Base-by-base conservation (phyloP, 2,113 vertebrate genomes). In the Microcebus lehilahytsara region DNA sequence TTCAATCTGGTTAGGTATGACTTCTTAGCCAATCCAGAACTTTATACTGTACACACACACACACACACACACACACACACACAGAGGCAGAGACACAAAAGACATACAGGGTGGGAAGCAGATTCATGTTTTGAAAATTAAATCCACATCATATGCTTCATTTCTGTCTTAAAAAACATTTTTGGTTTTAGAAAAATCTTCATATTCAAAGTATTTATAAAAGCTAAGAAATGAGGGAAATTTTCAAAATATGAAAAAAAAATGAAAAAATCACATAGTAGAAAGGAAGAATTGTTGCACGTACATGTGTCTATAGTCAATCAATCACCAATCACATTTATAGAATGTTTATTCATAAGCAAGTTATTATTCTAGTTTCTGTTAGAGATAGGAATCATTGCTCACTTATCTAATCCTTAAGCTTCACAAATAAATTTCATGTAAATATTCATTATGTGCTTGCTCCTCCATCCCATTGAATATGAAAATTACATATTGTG, bases 211-310 rank as follows among this genome's bases (percentile, higher is more conserved):
- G 11, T 74, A 14, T 53, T 51, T 92, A 60, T 93, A 78, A 56
- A 93, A 90, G 27, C 13, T 67, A 72, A 56, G 27, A 42, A 66
- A 78, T 53, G 8, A 46, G 20, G 8, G 9, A 66, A 17, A 17
- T 83, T 64, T 89, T 88, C 20, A 46, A 96, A 67, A 77, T 72
- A 66, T 22, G 17, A 96, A 83, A 92, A 92, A 42, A 42, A 42
- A 87, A 49, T 58, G 23, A 83, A 85, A 95, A 79, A 37, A 84
- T 88, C 78, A 5, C 16, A 5, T 9, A 95, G 16, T 40, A 37
- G 23, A 79, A 72, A 88, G n/a, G 58, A 85, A 83, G 2, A 89
- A 74, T 49, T n/a, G 34, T 22, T 86, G n/a, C 51, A 58, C 72
- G 16, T 11, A 17, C 69, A 37, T 23, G 9, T 62, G 1, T 56